Base-by-base conservation (phyloP, 2,797 vertebrate species). In the Mormyrops boulengeri region DNA sequence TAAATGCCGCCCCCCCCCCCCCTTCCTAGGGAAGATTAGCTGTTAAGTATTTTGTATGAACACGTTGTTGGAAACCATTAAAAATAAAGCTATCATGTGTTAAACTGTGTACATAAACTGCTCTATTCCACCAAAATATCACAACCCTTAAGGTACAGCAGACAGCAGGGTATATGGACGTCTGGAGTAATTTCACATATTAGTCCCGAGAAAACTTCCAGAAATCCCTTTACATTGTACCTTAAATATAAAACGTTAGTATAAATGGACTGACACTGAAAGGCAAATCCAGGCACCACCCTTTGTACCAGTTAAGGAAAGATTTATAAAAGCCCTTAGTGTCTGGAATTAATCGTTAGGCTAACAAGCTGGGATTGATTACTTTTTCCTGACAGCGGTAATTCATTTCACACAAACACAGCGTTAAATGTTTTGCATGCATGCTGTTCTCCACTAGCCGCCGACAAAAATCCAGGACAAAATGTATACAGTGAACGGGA, bases 331-430 rank as follows among this genome's bases (percentile, higher is more conserved):
- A 84, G 85, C n/a, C 66, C 55, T 84, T 47, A 41, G 60, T 50
- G 66, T 89, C 85, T 69, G 90, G 73, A 88, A 55, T 84, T 73
- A 44, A 7, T 66, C 88, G 38, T 41, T 80, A 57, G 57, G 12
- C 85, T 66, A 89, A 8, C 49, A 88, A 30, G 50, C 41, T 91
- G 77, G 86, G 88, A 89, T 88, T 12, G 60, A 53, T 88, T 77
- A 91, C 88, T 89, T 88, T 55, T 57, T 52, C 55, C 60, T 34
- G 22, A 49, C 62, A 86, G 41, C 44, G 17, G 30, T 34, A 38
- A 52, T 85, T 66, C 22, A 60, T 38, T 19, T 38, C 53, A 89
- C 73, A 84, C 9, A 53, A 89, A 17, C 22, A 57, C 52, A 2
- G 38, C 47, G 30, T 82, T 38, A 69, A 53, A 73, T 77, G 50